Evolutionary conservation across 2,888 invertebrate genomes (phyloP), one percentile per base, ranked within the genome.

Genomic region (Crepidodera aurea): DNA sequence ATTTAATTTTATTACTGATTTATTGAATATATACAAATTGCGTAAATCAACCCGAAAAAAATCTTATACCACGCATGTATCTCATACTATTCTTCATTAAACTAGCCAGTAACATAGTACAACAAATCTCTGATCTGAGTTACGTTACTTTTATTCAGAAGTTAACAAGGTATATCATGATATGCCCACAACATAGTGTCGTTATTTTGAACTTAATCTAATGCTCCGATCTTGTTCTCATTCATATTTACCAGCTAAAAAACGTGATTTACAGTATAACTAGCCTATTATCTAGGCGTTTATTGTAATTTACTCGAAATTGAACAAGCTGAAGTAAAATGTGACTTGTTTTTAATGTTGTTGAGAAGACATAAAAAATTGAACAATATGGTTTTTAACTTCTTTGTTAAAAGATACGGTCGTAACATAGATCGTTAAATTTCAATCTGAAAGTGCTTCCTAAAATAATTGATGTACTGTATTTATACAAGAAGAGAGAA

Each of bases 241-340:
- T 65, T 65, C 65, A 64, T 59, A 62, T 63, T 63, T 57, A 55
- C 54, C 56, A 51, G 57, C 61, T 40, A 44, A 60, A 62, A 67
- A 63, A 67, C 65, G 63, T 65, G 63, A 67, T 64, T 60, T 66
- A 66, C 56, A 60, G 48, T 29, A 51, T 62, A 65, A 65, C 46
- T 55, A 44, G 55, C 56, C 40, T 50, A 55, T 62, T 62, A 65
- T 55, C 32, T 58, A 51, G 48, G 54, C 51, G 57, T 62, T 65
- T 51, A 48, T 51, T 62, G 60, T 54, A 60, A 62, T 62, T 65
- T 60, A 65, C 57, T 50, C 39, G 46, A 54, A 54, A 55, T 59
- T 53, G 32, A 50, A 58, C 55, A 48, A 48, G 51, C 8, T 25
- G 29, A 44, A 51, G 25, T 40, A 32, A 57, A 51, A 62, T 55